A percentile compares a stretch with the other conserved stretches of the same genome.
These are phyloP conservation scores for Hephaestus fuliginosus DNA, from an alignment of 2,797 vertebrate genomes.

Conservation along the genomic window DNA sequence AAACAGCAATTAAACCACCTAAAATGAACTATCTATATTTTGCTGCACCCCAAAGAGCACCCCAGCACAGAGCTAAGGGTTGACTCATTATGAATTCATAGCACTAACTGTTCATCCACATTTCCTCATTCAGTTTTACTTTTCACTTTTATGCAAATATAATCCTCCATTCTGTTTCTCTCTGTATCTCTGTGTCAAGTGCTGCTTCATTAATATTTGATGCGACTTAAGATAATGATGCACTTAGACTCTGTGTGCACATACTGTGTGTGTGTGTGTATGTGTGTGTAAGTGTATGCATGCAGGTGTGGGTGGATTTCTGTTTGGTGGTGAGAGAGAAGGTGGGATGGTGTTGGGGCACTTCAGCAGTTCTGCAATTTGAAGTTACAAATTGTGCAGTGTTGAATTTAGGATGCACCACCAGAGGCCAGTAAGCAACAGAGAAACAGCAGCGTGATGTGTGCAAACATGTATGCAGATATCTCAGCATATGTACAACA, in stretches of 20 bases:
- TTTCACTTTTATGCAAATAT: slow-evolving; percentile 62
- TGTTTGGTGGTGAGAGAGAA: slow-evolving; percentile 8
- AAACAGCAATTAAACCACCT: slow-evolving; percentile 13
- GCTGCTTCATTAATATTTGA: slow-evolving; percentile 71
- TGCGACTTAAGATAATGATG: slow-evolving; percentile 61
- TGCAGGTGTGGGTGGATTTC: slow-evolving; percentile 36
- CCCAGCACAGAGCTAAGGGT: slow-evolving; percentile 25
- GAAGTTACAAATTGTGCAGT: slow-evolving; percentile 38
- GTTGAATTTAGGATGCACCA: slow-evolving; percentile 42
- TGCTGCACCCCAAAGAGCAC: background rate
- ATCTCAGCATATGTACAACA: slow-evolving; percentile 15
- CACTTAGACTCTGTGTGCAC: slow-evolving; percentile 38
- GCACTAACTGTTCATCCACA: slow-evolving; percentile 32
- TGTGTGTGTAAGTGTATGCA: slow-evolving; percentile 5
- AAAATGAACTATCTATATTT: slow-evolving; percentile 3
- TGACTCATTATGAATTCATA: slow-evolving; percentile 49
- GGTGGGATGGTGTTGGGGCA: background rate
- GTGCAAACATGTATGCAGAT: slow-evolving; percentile 6
- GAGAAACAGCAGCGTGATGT: slow-evolving; percentile 25
- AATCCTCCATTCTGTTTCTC: slow-evolving; percentile 48
- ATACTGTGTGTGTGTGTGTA: background rate
- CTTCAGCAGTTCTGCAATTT: slow-evolving; percentile 20
- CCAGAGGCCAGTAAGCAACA: slow-evolving; percentile 58
- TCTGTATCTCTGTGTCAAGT: slow-evolving; percentile 61
- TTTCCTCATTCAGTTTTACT: slow-evolving; percentile 50